Conservation (phyloP, 2,888 invertebrate genomes). For the Dasysyrphus tricinctus region DNA sequence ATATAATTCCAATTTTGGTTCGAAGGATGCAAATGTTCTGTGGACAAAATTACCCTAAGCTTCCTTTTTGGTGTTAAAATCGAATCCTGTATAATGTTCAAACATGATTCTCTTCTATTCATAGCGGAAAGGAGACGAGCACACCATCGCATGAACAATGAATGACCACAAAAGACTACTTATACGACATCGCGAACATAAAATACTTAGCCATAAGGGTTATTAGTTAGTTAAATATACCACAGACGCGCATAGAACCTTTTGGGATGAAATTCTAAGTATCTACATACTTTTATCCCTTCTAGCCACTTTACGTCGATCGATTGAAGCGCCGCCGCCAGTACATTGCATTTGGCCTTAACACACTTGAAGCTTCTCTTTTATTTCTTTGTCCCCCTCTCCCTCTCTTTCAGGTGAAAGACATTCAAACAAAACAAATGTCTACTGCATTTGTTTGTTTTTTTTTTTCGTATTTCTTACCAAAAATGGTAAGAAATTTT, state of each 20-base stretch:
- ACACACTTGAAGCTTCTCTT: conserved; percentile 5
- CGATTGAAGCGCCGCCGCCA: conserved; percentile 53
- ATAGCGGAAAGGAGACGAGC: not conserved
- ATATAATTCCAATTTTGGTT: conserved; percentile 62
- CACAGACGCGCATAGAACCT: conserved; percentile 1
- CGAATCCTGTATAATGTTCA: conserved; percentile 60
- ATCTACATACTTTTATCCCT: conserved; percentile 8
- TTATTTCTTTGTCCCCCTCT: no score
- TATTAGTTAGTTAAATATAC: conserved; percentile 65
- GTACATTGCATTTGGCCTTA: conserved; percentile 4
- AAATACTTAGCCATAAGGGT: conserved; percentile 62
- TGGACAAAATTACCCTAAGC: conserved; percentile 44
- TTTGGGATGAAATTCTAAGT: conserved; percentile 12
- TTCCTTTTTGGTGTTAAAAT: conserved; percentile 71
- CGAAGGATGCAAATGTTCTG: conserved; percentile 56
- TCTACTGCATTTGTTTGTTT: conserved; percentile 12
- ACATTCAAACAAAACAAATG: conserved; percentile 31
- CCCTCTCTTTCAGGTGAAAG: not conserved
- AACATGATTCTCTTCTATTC: conserved; percentile 47
- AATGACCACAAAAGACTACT: conserved; percentile 55
- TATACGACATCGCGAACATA: conserved; percentile 60
- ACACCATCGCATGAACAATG: conserved; percentile 44
- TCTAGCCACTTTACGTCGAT: conserved; percentile 22
- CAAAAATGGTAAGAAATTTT: conserved; percentile 61
- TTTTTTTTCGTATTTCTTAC: conserved; percentile 8